Percentiles rank a stretch among this genome's conserved stretches.
These are phyloP conservation scores for Ptychadena robeensis DNA, from an alignment of 2,797 vertebrate genomes.

Conservation along the genomic window DNA sequence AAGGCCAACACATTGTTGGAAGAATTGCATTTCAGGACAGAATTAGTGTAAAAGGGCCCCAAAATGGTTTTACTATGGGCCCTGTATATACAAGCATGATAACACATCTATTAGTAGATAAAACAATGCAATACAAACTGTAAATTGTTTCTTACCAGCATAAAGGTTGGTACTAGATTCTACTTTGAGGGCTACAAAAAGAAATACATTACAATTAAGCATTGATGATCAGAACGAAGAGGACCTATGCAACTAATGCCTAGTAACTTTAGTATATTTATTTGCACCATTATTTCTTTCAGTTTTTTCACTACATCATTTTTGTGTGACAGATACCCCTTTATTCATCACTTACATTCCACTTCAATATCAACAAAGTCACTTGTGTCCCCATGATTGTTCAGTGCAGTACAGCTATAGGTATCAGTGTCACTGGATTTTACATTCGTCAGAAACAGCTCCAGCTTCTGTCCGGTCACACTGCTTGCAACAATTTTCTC, in stretches of 20 bases:
- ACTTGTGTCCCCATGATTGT: conserved; percentile 14
- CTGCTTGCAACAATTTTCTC: conserved; percentile 6
- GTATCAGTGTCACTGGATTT: background rate
- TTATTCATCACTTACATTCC: conserved; percentile 11
- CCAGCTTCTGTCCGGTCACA: background rate
- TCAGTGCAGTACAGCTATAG: conserved; percentile 32
- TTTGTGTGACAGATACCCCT: background rate
- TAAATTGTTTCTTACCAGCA: background rate
- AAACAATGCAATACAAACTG: too few relatives aligned
- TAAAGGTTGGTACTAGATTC: background rate
- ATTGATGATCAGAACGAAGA: background rate
- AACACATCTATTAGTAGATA: background rate
- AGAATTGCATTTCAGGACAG: too few relatives aligned
- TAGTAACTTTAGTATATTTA: background rate
- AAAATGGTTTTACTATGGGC: too few relatives aligned
- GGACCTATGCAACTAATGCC: background rate
- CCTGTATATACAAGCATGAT: too few relatives aligned
- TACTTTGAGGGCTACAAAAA: background rate
- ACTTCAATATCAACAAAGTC: conserved; percentile 10
- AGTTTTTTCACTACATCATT: too few relatives aligned
- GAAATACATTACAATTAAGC: background rate
- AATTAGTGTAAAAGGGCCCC: too few relatives aligned
- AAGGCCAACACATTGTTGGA: too few relatives aligned
- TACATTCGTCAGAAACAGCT: background rate
- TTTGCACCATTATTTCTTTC: too few relatives aligned